Base-by-base conservation (phyloP, 2,888 invertebrate genomes). In the Gisinianus flammeolus region DNA sequence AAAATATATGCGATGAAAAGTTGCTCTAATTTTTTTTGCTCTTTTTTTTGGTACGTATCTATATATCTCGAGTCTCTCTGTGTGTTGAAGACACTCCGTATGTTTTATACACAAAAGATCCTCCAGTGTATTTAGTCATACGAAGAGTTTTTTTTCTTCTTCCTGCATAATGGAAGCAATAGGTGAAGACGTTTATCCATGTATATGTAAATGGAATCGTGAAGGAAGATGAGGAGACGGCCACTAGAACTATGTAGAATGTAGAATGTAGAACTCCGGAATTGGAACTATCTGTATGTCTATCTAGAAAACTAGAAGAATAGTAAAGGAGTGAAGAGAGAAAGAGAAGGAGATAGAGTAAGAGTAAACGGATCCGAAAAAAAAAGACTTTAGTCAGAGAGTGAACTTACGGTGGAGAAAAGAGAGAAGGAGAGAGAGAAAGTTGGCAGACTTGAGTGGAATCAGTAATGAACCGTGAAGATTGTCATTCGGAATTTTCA, bases 381-480 rank as follows among this genome's bases (percentile, higher is more conserved):
- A n/a, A 35, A 44, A 44, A 44, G 44, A 16, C 44, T 19, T 4
- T 6, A 44, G 44, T 16, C 33, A 31, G 33, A 22, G 35, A 30
- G 28, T 33, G 67, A 33, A 31, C 4, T 19, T 22, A 10, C 8
- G 58, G 33, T 19, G 26, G 67, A 26, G 22, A 31, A 31, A 19
- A n/a, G 66, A n/a, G 67, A 8, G 22, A 67, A 31, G 19, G 19
- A 8, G n/a, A 31, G n/a, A 31, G 31, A 67, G 26, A 67, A 67
- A 33, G 67, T 67, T 67, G 67, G 67, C 67, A 64, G 56, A 74
- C 79, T 80, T 80, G 80, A 80, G 79, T 79, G 67, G 80, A 80
- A 80, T 80, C 74, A 70, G 76, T 79, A 80, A 80, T 80, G 80
- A 80, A 79, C 75, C 77, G 71, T 74, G 66, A 74, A 74, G 64